Evolutionary conservation across 2,113 vertebrate species (phyloP).

Genomic region (Ptychochromis oligacanthus): DNA sequence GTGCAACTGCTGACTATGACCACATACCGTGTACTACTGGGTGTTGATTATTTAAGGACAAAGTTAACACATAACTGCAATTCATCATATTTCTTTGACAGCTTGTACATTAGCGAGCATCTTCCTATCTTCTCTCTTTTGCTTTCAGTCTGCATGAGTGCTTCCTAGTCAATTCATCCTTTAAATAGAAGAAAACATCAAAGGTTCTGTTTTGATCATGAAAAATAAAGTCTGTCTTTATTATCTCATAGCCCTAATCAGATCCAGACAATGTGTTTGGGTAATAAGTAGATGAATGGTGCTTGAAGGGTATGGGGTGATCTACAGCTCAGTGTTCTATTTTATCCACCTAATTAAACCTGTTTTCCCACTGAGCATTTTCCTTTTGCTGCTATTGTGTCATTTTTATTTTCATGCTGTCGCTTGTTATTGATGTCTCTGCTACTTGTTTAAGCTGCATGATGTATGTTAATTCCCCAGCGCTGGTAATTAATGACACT

Average conservation of each 20-base stretch:
- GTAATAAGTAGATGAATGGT: not conserved
- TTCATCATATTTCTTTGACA: not conserved
- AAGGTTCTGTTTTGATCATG: conserved; percentile 22
- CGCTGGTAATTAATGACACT: conserved; percentile 43
- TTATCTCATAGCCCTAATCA: not conserved
- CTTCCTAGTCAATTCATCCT: not conserved
- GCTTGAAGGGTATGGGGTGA: conserved; percentile 4
- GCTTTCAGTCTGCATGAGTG: not conserved
- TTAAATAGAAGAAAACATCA: not conserved
- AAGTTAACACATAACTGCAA: not conserved
- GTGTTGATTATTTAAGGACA: not conserved
- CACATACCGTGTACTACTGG: not conserved
- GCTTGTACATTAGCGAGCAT: not conserved
- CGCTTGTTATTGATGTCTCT: conserved; percentile 21
- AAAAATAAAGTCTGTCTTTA: not conserved
- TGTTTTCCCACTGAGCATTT: not conserved
- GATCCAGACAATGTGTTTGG: not conserved
- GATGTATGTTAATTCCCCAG: not conserved
- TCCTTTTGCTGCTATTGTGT: not conserved
- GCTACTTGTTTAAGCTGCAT: not conserved
- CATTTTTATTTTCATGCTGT: conserved; percentile 22
- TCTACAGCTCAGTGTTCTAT: conserved; percentile 3
- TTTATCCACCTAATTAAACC: conserved; percentile 35
- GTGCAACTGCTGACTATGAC: not conserved
- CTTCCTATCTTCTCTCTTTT: not conserved